Base-by-base conservation (phyloP, 2,113 vertebrate genomes). In the Hippotragus niger region DNA sequence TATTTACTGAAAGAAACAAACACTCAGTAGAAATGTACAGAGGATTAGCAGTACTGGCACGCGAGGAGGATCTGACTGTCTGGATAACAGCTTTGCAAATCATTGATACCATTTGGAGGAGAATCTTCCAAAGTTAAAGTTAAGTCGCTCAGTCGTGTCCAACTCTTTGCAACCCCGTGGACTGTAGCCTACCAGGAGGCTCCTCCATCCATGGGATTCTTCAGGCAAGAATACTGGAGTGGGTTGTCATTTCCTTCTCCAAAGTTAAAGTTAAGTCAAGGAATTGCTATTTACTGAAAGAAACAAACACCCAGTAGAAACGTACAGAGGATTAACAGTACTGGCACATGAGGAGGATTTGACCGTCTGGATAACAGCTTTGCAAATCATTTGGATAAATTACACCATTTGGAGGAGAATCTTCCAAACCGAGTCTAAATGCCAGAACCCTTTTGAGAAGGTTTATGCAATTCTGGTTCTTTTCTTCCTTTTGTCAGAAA, bases 331-430 rank as follows among this genome's bases (percentile, higher is more conserved):
- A 43, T 47, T 81, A 81, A 36, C 95, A 45, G 50, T n/a, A 1
- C 36, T 81, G 88, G 83, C 82, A 74, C 15, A 64, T 14, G 36
- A 45, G 40, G 85, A 64, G 74, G 78, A 80, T 71, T 19, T 40
- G 67, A 33, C 97, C 71, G 93, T 97, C 97, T 97, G 97, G 89
- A 36, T 80, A 95, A 85, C 94, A 98, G 96, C 81, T 97, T 96
- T 92, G 94, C 85, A 91, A 55, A 74, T 97, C 90, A 36, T 92
- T 92, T 91, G 76, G 76, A 80, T 91, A 95, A 96, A 96, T 94
- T 88, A 91, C 87, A 36, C 90, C 95, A 58, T 88, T 71, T 74
- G 94, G 53, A 89, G 43, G 76, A 94, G 53, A 85, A 36, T 78
- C 57, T 96, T 90, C 64, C 80, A 92, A 58, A 94, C 81, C 19